Evolutionary conservation across 1,140 invertebrate genomes (phyloP).

Genomic region (Dryas iulia): DNA sequence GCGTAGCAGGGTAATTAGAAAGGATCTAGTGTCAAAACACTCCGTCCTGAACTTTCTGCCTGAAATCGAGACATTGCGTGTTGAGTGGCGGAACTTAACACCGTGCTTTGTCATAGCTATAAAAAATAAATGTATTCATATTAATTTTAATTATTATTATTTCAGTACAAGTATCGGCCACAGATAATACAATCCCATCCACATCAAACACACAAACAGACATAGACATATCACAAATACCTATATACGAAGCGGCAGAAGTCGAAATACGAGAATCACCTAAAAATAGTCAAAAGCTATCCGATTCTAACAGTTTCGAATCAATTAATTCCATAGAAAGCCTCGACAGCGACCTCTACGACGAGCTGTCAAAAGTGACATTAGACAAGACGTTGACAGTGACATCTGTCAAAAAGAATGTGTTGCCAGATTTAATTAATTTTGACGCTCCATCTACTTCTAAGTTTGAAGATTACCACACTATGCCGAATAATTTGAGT

Average conservation of each 20-base stretch:
- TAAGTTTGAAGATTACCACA: slow-evolving; percentile 60
- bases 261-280: slow-evolving; percentile 57
- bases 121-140: too few relatives aligned
- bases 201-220: slow-evolving; percentile 34
- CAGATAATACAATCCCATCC: background rate
- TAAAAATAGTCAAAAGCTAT: slow-evolving; percentile 36
- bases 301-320: slow-evolving; percentile 51
- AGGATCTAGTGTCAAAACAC: too few relatives aligned
- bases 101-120: too few relatives aligned
- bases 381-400: slow-evolving; percentile 48
- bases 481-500: slow-evolving; percentile 36
- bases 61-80: too few relatives aligned
- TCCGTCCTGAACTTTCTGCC: too few relatives aligned
- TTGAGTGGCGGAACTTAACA: too few relatives aligned
- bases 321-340: slow-evolving; percentile 61
- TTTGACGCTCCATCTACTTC: slow-evolving; percentile 67
- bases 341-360: slow-evolving; percentile 57
- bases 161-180: slow-evolving; percentile 32
- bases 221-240: slow-evolving; percentile 63
- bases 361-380: slow-evolving; percentile 55
- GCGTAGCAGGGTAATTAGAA: too few relatives aligned
- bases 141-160: slow-evolving; percentile 1
- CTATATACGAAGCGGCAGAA: slow-evolving; percentile 63
- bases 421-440: slow-evolving; percentile 67
- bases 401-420: slow-evolving; percentile 48